Evolutionary conservation across 2,888 invertebrate species (phyloP).

Genomic region (Cerastis leucographa): DNA sequence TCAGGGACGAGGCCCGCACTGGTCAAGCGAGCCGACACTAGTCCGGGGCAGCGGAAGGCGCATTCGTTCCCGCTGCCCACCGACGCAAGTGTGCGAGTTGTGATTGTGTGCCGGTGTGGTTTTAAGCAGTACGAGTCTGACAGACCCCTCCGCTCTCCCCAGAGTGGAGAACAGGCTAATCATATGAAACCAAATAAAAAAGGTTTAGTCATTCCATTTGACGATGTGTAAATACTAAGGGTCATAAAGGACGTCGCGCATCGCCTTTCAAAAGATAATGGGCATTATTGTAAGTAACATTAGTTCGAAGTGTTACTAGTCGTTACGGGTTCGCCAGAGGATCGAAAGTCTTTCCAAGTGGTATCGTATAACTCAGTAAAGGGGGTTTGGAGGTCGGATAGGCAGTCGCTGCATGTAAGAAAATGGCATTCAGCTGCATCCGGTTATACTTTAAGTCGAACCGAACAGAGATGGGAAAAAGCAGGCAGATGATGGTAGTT

Average conservation of each 20-base stretch:
- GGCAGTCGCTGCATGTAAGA: not conserved
- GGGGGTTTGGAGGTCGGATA: not conserved
- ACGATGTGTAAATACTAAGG: not conserved
- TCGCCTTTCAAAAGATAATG: not conserved
- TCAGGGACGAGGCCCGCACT: too few species aligned
- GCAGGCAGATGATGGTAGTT: not conserved
- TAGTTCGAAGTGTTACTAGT: not conserved
- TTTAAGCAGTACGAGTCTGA: too few species aligned
- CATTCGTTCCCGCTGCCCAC: too few species aligned
- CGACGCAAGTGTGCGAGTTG: too few species aligned
- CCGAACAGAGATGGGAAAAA: not conserved
- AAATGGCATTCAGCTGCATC: not conserved
- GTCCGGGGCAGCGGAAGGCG: too few species aligned
- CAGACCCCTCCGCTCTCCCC: too few species aligned
- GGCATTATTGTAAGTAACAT: not conserved
- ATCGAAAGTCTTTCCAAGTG: too few species aligned
- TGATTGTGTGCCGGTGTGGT: too few species aligned
- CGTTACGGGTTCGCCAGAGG: not conserved
- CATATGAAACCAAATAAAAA: not conserved
- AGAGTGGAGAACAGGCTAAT: too few species aligned
- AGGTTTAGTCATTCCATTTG: conserved; percentile 3
- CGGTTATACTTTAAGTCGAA: not conserved
- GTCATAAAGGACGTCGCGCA: not conserved
- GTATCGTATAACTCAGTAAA: not conserved
- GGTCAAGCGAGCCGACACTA: too few species aligned